Evolutionary conservation across 2,888 invertebrate species (phyloP).

Genomic region (Schizaphis graminum): DNA sequence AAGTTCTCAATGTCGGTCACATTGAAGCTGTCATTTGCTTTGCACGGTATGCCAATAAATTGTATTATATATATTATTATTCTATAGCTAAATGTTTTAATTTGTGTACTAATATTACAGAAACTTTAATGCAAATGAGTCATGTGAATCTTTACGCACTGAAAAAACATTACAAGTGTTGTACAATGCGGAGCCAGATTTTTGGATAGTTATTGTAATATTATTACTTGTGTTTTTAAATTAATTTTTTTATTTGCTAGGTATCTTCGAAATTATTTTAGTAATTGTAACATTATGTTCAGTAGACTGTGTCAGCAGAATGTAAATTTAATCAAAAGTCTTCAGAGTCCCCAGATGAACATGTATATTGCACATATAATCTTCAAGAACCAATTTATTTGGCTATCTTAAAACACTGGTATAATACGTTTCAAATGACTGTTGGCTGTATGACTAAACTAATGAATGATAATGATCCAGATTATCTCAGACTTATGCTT

Average conservation of each 20-base stretch:
- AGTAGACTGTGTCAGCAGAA: slow-evolving; percentile 55
- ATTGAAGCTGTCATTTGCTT: slow-evolving; percentile 64
- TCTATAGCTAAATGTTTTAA: background rate
- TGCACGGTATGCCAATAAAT: slow-evolving; percentile 6
- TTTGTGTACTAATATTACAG: slow-evolving; percentile 11
- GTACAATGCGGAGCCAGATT: slow-evolving; percentile 53
- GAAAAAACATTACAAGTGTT: slow-evolving; percentile 59
- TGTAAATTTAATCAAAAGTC: slow-evolving; percentile 47
- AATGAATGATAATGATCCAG: slow-evolving; percentile 52
- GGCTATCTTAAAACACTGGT: slow-evolving; percentile 59
- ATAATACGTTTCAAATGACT: slow-evolving; percentile 58
- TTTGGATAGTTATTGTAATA: slow-evolving; percentile 63
- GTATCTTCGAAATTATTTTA: background rate
- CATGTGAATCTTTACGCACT: slow-evolving; percentile 59
- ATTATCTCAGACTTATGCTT: slow-evolving; percentile 58
- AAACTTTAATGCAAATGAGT: slow-evolving; percentile 47
- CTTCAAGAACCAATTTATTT: slow-evolving; percentile 62
- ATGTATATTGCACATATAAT: slow-evolving; percentile 56
- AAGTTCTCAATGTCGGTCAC: slow-evolving; percentile 59
- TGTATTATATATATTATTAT: background rate
- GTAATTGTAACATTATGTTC: slow-evolving; percentile 37
- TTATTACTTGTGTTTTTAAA: slow-evolving; percentile 17
- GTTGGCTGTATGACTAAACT: slow-evolving; percentile 52
- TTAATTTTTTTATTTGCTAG: background rate
- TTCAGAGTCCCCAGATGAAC: slow-evolving; percentile 25